Percentiles rank a stretch among this genome's conserved stretches.
These are phyloP conservation scores for Drosophila flavopinicola DNA, from an alignment of 2,888 invertebrate species.

Conservation along the genomic window DNA sequence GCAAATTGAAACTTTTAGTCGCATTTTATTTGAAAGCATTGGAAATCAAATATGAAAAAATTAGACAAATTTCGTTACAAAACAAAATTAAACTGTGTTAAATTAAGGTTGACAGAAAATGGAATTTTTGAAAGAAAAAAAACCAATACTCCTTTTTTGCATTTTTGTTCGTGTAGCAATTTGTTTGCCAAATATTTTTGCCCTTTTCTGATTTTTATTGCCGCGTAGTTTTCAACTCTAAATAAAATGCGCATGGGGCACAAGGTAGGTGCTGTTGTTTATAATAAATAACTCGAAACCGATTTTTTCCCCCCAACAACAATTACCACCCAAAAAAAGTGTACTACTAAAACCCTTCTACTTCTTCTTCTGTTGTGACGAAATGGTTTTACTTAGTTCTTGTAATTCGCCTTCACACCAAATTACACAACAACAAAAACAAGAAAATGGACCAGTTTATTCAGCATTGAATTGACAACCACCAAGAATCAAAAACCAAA, in stretches of 20 bases:
- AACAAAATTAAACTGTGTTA: conserved; percentile 33
- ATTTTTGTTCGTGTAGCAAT: conserved; percentile 24
- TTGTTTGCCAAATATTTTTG: conserved; percentile 35
- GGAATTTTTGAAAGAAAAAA: conserved; percentile 48
- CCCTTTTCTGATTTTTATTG: conserved; percentile 31
- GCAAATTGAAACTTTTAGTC: conserved; percentile 38
- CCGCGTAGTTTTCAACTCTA: conserved; percentile 76
- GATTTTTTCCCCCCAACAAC: conserved; percentile 3
- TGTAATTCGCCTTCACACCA: conserved; percentile 44
- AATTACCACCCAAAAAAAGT: conserved; percentile 6
- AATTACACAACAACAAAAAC: conserved; percentile 42
- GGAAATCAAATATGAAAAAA: conserved; percentile 44
- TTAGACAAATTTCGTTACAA: conserved; percentile 66
- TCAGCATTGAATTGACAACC: conserved; percentile 75
- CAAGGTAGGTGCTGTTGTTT: conserved; percentile 78
- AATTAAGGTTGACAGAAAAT: conserved; percentile 64
- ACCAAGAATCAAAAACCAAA: conserved; percentile 58
- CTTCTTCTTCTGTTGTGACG: conserved; percentile 14
- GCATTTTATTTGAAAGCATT: conserved; percentile 56
- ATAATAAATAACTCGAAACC: conserved; percentile 50
- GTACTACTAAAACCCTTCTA: conserved; percentile 2
- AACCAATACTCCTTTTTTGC: conserved; percentile 9
- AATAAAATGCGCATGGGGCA: conserved; percentile 70
- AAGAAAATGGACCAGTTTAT: conserved; percentile 71
- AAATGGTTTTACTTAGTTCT: conserved; percentile 52